phyloP scores from a whole-genome alignment of 2,888 invertebrate genomes.

The Oligia latruncula region DNA sequence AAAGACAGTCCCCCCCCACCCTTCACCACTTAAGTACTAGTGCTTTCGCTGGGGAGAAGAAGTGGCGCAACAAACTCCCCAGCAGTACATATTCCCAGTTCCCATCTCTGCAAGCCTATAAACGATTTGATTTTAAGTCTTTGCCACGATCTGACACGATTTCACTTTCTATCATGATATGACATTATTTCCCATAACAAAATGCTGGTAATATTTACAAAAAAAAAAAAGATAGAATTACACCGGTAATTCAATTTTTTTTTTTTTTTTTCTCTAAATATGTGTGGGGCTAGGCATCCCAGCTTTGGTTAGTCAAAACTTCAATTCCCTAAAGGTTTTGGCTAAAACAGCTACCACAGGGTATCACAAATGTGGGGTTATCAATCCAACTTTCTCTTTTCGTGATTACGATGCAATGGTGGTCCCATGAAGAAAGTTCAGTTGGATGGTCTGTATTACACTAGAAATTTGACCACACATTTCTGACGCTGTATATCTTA shows the following conservation, averaged over 20 bases:
- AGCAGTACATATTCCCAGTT: too few species aligned
- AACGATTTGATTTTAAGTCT: background rate
- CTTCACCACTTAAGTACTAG: too few species aligned
- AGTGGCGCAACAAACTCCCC: too few species aligned
- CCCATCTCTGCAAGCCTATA: background rate
- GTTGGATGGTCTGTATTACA: background rate
- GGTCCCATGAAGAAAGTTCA: background rate
- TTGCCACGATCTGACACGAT: background rate
- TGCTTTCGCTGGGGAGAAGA: too few species aligned
- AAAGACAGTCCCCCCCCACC: too few species aligned
- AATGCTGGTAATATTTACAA: background rate
- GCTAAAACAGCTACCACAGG: background rate
- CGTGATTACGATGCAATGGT: background rate
- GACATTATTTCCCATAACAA: background rate
- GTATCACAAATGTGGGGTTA: background rate
- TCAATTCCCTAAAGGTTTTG: background rate
- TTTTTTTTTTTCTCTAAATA: background rate
- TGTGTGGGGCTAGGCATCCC: slow-evolving; percentile 43
- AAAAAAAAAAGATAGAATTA: background rate
- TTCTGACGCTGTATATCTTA: background rate
- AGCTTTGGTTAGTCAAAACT: slow-evolving; percentile 49
- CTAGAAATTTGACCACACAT: background rate
- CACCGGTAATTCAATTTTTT: too few species aligned
- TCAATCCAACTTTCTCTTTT: background rate
- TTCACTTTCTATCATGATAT: background rate